Base-by-base conservation (phyloP, 2,888 invertebrate species). In the Mesopsocus fuscifrons region DNA sequence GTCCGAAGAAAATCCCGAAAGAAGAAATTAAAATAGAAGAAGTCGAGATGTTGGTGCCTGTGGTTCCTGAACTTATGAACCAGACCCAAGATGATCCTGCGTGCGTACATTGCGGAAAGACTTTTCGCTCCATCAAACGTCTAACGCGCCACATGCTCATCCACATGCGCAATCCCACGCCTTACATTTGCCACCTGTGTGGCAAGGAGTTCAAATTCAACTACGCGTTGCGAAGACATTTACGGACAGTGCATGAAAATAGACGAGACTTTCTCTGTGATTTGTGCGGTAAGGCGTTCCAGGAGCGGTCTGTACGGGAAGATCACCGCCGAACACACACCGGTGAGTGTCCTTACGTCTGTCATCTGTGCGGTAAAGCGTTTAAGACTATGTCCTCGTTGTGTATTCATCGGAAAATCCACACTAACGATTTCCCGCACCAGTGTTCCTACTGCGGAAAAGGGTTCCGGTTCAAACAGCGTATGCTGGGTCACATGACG, bases 391-490 rank as follows among this genome's bases (percentile, higher is more conserved):
- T 46, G 34, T 46, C 50, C 9, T 49, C 49, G 11, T 43, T 50
- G 11, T 49, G 46, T 13, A 45, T 47, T 18, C 50, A 50, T 42
- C 42, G 40, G 33, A 50, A 48, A 42, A 45, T 41, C 8, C 50
- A 50, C 38, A 48, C 48, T 31, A 44, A 49, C 38, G 40, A 20
- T 20, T 32, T 23, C 5, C 65, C 69, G 32, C 65, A 68, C 53
- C 51, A 48, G 3, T 74, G 75, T 52, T 48, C 55, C 3, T 48
- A 55, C 11, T 74, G 74, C 54, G 62, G 61, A 5, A 62, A 59
- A 45, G 56, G 63, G 22, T 74, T 72, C 53, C 58, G 71, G 2
- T 53, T 38, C 49, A 31, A 53, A 52, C 41, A 44, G 45, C 45
- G 46, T 15, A 23, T 48, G n/a, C 41, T 43, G 11, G 46, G 46